Base-by-base conservation (phyloP, 2,797 vertebrate genomes). In the Meda fulgida region DNA sequence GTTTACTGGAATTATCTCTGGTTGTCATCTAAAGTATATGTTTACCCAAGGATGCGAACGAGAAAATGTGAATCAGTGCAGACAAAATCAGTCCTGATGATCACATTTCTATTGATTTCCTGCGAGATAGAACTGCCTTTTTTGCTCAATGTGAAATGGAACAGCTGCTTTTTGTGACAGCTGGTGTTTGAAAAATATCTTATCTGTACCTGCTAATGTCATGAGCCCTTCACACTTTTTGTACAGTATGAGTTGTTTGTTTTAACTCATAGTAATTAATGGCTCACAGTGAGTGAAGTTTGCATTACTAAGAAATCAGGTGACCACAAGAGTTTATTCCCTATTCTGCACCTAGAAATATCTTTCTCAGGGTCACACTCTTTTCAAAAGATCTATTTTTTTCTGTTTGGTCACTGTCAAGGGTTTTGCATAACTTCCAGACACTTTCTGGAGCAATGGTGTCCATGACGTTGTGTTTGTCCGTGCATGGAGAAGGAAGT, bases 401-500 rank as follows among this genome's bases (percentile, higher is more conserved):
- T 58, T 26, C 38, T 21, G n/a, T 43, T 67, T 75, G 55, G 11
- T 31, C 70, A 36, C 51, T 71, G 18, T n/a, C 63, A 9, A 78
- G 29, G 60, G n/a, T 87, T 69, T 85, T 51, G 67, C 58, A 85
- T 65, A 63, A 66, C 72, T 82, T 36, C 23, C 46, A 83, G 73
- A 63, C 7, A 26, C 66, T 81, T 85, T 63, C 77, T 81, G 87
- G 69, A 78, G 48, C 77, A 69, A 79, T 71, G 78, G 77, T 36
- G 77, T 48, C 19, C 21, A 23, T 84, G 87, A 78, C 31, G 66
- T 84, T 88, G 66, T 84, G 79, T 75, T 83, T 26, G 72, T 79
- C 23, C 16, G 31, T 78, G 66, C 87, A 66, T 31, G 43, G 85
- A 91, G 86, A 85, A 81, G 79, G 75, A 83, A 77, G 36, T 78